Base-by-base conservation (phyloP, 2,888 invertebrate genomes). In the Agriopis aurantiaria region DNA sequence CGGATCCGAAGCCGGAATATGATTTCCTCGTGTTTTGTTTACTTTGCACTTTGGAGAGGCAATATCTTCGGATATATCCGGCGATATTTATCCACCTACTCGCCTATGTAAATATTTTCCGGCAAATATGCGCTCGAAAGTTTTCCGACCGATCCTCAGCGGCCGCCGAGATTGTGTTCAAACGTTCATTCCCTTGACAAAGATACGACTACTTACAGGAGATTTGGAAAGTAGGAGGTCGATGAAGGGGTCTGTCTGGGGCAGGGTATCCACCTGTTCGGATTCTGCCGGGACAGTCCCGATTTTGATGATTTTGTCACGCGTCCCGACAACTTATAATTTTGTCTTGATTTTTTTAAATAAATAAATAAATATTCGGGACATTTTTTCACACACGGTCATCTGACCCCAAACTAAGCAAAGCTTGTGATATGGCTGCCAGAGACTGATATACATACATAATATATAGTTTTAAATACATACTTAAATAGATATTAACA, bases 21-120 rank as follows among this genome's bases (percentile, higher is more conserved):
- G 68, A 69, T 72, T 73, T 71, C 75, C 69, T 63, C 53, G 64
- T 59, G 68, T 67, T 23, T 52, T 68, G 73, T 73, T 66, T 65
- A 71, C 65, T 69, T 60, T 62, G 52, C 67, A 56, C 69, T 69
- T 69, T 41, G n/a, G 49, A 55, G 65, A 66, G 51, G 65, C 68
- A 65, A 74, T 68, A 69, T 69, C 51, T 53, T 65, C 53, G 51
- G 70, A 52, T 61, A 58, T 60, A 61, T 61, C 61, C 8, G 43
- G 8, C 59, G 41, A 66, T 66, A 58, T 65, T 68, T 46, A 10
- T 45, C 33, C n/a, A 51, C 61, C n/a, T n/a, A 46, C 58, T 66
- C 67, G 55, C 66, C 61, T 64, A 46, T 33, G 23, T 66, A 60
- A 61, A 73, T 71, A 57, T 73, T 67, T 62, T 48, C 59, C 51